phyloP scores from a whole-genome alignment of 2,113 vertebrate genomes.

The Phyllopteryx taeniolatus region DNA sequence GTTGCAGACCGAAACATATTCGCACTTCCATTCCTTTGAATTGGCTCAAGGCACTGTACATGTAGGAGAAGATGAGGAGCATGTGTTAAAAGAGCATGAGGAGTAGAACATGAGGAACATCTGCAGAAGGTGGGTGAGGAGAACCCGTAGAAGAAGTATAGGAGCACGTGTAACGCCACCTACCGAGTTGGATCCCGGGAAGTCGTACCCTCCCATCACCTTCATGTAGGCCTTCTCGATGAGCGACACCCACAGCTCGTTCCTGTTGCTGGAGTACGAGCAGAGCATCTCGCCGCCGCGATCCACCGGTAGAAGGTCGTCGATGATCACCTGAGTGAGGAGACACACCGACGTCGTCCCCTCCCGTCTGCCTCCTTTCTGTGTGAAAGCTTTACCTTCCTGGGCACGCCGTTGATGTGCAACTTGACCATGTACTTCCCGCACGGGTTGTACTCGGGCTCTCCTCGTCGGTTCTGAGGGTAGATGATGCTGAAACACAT shows the following conservation, averaged over 20 bases:
- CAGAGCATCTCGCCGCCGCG: conserved; percentile 92
- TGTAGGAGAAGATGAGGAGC: too few species aligned
- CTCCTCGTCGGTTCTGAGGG: conserved; percentile 93
- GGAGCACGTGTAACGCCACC: conserved; percentile 52
- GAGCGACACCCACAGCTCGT: conserved; percentile 95
- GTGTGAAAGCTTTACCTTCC: conserved; percentile 79
- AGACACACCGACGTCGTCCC: background rate
- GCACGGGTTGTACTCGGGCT: conserved; percentile 97
- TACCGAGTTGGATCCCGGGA: conserved; percentile 97
- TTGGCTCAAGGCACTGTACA: too few species aligned
- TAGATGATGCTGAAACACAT: conserved; percentile 86
- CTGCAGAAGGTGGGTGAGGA: too few species aligned
- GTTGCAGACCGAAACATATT: too few species aligned
- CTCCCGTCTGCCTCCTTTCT: background rate
- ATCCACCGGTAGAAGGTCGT: conserved; percentile 92
- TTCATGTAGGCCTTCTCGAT: conserved; percentile 99
- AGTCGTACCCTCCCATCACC: conserved; percentile 98
- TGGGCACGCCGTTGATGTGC: conserved; percentile 95
- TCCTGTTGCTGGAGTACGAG: conserved; percentile 96
- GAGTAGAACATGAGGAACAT: too few species aligned
- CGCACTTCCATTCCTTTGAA: too few species aligned
- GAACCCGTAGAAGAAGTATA: too few species aligned
- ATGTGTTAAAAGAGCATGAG: too few species aligned
- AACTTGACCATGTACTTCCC: conserved; percentile 99
- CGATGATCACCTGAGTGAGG: conserved; percentile 87